Base-by-base conservation (phyloP, 1,140 invertebrate species). In the Euwallacea fornicatus region DNA sequence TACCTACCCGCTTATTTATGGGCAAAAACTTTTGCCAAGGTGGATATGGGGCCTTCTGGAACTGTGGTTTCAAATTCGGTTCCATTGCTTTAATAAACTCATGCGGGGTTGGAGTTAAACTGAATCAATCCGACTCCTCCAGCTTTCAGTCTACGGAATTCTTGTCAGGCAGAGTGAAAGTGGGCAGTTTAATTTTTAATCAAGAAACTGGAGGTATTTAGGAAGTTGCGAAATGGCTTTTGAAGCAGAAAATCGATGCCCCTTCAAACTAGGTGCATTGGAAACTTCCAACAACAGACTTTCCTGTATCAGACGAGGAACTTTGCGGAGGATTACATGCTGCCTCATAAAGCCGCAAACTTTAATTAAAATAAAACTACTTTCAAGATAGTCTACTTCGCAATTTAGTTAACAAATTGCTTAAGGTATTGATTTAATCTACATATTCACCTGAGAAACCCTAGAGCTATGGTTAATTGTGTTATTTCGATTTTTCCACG, bases 1-100 rank as follows among this genome's bases (percentile, higher is more conserved):
- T 72, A 60, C 72, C 70, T 73, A 63, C 74, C 55, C 68, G 67
- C 63, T 73, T 73, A 76, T 76, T 76, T 76, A 76, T 76, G 66
- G 65, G 55, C 63, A 46, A 41, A 72, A 72, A 74, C 66, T 74
- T 75, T 75, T 71, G 73, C 69, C 66, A 71, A 67, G 66, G 66
- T 67, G 56, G 55, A 67, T 59, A 59, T 67, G 66, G 56, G 43
- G 56, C 66, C 42, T 42, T 33, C 44, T 42, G 42, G 60, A 42
- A 15, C 60, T 46, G 53, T 6, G 13, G 13, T 11, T 13, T 50
- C 9, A 50, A 50, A 13, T 13, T 2, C 46, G 46, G 9, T 50
- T 50, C 46, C 13, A 50, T 6, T 50, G 13, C 46, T 10, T 50
- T 50, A 50, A 50, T 50, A 50, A 50, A 50, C 9, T 10, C 46